Conservation (phyloP, 2,113 vertebrate genomes). For the Rhabdornis inornatus region DNA sequence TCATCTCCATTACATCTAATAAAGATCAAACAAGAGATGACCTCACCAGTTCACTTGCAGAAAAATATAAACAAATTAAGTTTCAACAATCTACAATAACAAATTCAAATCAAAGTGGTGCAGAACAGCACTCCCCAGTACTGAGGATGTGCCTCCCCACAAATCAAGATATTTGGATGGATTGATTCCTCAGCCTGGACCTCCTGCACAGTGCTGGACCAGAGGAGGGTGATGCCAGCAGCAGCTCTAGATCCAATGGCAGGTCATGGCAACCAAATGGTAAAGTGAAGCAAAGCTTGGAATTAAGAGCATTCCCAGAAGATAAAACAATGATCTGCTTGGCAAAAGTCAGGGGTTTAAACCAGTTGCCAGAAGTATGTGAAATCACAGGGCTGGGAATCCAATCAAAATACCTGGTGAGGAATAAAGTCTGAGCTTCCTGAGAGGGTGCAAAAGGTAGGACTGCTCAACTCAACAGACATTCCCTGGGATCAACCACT, state of each 20-base stretch:
- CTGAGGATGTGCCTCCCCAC: neutral
- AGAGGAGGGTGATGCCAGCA: accelerated
- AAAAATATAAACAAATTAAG: neutral
- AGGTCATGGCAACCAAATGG: neutral
- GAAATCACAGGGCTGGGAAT: neutral
- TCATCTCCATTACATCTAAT: neutral
- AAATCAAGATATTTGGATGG: neutral
- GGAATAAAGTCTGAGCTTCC: neutral
- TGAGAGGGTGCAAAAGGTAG: neutral
- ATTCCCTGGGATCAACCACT: neutral
- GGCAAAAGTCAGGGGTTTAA: neutral
- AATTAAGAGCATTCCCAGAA: neutral
- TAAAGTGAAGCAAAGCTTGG: neutral
- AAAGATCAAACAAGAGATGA: neutral
- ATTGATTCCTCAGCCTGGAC: neutral
- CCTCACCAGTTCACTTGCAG: neutral
- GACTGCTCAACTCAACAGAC: neutral
- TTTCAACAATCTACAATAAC: neutral
- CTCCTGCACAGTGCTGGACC: neutral
- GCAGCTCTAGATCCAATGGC: neutral
- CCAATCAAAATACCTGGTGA: neutral
- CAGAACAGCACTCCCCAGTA: neutral
- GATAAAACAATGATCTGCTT: neutral
- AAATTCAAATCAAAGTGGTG: neutral
- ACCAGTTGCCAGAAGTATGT: accelerated